Base-by-base conservation (phyloP, 2,797 vertebrate species). In the Chrosomus eos region DNA sequence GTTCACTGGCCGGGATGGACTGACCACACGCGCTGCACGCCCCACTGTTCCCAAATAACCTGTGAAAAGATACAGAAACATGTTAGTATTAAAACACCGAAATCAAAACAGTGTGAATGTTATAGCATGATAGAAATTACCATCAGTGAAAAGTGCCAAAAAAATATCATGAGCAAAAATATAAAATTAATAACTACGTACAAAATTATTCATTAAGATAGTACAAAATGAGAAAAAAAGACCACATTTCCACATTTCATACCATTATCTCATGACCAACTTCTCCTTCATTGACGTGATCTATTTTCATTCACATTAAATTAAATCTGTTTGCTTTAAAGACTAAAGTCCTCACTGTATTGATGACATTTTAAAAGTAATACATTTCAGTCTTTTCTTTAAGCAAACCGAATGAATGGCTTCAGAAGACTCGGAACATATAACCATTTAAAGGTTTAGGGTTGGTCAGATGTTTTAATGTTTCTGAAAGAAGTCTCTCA, bases 11-110 rank as follows among this genome's bases (percentile, higher is more conserved):
- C 90, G 98, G 98, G 90, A 99, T 99, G 73, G 98, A 98, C 95
- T 99, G 98, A 94, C 97, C 97, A 76, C 98, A 99, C 73, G 98
- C 98, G 31, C 97, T 99, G 96, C 98, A 99, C 78, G 98, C 98
- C 67, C 98, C 98, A 4, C 98, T 99, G 93, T 97, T 99, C 83
- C 98, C 98, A 92, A 99, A 99, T 98, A 99, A 98, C 96, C 98
- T 99, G 94, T 55, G 92, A 93, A 87, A 92, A 89, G 66, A 85
- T 36, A 78, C 48, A 88, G n/a, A 88, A 26, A 76, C 36, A 23
- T 18, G 64, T 85, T 87, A 83, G 68, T 9, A 86, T 45, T 16
- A 45, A 45, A 31, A 60, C 45, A 10, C 16, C 7, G 18, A 48
- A 36, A 64, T 11, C 3, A 21, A 62, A 73, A 62, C 28, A 70